phyloP scores from a whole-genome alignment of 2,888 invertebrate species.

The Cantharis rustica region DNA sequence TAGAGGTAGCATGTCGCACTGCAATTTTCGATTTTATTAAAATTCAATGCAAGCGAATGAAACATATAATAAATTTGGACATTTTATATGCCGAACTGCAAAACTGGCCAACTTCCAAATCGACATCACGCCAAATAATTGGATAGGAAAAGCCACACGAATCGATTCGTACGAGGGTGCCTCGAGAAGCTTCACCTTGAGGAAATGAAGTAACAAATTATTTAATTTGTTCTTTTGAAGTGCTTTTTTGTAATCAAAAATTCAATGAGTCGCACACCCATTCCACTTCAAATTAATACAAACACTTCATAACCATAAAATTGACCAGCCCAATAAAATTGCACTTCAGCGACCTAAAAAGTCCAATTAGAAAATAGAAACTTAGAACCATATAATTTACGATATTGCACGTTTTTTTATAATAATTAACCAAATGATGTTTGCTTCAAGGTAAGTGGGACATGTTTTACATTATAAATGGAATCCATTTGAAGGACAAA shows the following conservation, averaged over 20 bases:
- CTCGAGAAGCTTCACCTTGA: background rate
- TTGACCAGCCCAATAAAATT: background rate
- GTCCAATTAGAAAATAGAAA: background rate
- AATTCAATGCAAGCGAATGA: background rate
- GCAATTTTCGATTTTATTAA: background rate
- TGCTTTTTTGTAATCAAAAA: background rate
- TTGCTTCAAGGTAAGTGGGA: constrained; percentile 24
- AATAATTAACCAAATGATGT: background rate
- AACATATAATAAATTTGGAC: background rate
- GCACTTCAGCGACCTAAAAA: background rate
- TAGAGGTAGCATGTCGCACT: background rate
- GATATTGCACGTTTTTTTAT: background rate
- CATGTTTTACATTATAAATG: constrained; percentile 24
- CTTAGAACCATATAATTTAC: background rate
- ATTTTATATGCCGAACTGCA: constrained; percentile 5
- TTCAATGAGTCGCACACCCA: background rate
- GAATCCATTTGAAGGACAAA: constrained; percentile 19
- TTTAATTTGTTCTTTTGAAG: background rate
- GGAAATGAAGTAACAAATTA: background rate
- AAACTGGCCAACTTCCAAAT: constrained; percentile 3
- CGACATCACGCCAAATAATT: background rate
- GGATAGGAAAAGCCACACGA: background rate
- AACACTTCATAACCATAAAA: background rate
- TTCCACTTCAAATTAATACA: background rate
- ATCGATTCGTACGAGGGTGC: background rate